phyloP scores from a whole-genome alignment of 1,140 invertebrate genomes.

The Pogonomyrmex barbatus region DNA sequence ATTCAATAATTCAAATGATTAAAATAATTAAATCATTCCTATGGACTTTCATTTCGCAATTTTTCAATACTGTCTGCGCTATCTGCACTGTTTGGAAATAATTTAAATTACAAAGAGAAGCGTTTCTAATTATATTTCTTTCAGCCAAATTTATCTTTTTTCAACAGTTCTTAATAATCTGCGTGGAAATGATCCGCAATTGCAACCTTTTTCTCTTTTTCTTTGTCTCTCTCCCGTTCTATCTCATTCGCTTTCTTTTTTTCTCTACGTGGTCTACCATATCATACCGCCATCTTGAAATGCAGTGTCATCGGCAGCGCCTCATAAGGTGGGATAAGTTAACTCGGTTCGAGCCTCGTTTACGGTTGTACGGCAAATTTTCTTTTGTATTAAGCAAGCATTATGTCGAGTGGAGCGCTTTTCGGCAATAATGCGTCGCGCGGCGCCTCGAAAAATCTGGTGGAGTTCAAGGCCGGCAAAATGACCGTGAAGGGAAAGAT shows the following conservation, averaged over 20 bases:
- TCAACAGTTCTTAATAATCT: too few species aligned
- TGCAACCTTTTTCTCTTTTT: neutral
- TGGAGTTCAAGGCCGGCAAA: slow-evolving; percentile 98
- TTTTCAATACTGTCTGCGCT: too few species aligned
- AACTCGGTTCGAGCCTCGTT: neutral
- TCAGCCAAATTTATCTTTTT: too few species aligned
- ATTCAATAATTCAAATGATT: too few species aligned
- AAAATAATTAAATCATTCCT: too few species aligned
- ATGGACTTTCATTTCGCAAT: too few species aligned
- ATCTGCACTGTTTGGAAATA: too few species aligned
- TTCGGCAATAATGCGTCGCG: slow-evolving; percentile 91
- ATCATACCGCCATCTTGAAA: slow-evolving; percentile 66
- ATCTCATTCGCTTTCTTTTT: too few species aligned
- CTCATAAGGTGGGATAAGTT: neutral
- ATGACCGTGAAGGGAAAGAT: slow-evolving; percentile 98
- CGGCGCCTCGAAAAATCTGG: slow-evolving; percentile 94
- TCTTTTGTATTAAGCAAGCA: slow-evolving; percentile 66
- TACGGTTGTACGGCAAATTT: neutral
- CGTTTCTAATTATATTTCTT: too few species aligned
- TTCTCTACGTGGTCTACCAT: neutral
- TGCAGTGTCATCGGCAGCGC: slow-evolving; percentile 69
- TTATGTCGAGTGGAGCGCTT: slow-evolving; percentile 88
- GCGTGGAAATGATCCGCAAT: neutral
- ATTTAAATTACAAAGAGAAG: too few species aligned
- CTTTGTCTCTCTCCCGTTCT: neutral